phyloP scores from a whole-genome alignment of 2,113 vertebrate genomes.

The Geothlypis trichas region DNA sequence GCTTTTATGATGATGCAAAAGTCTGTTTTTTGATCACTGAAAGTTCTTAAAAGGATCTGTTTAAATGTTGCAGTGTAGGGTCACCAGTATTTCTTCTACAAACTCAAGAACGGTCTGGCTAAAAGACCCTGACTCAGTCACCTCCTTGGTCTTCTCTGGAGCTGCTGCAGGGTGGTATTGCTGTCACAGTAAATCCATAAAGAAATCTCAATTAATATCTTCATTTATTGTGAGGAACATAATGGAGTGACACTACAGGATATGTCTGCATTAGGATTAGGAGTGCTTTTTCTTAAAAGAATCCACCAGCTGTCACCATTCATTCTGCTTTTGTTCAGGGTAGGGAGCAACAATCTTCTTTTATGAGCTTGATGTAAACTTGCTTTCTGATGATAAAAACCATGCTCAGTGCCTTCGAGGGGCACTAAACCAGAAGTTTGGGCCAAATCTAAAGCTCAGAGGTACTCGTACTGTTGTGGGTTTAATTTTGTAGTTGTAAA shows the following conservation, averaged over 20 bases:
- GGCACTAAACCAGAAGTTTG: neutral
- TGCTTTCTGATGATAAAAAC: neutral
- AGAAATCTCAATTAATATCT: neutral
- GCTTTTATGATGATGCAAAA: neutral
- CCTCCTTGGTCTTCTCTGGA: neutral
- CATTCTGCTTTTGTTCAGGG: neutral
- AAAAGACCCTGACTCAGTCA: neutral
- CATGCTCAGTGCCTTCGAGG: neutral
- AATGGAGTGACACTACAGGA: neutral
- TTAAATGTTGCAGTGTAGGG: neutral
- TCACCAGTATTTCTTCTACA: neutral
- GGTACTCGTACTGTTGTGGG: neutral
- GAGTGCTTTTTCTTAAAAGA: accelerated
- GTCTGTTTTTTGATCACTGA: neutral
- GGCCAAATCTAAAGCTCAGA: neutral
- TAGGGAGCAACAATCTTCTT: neutral
- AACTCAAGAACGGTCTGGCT: neutral
- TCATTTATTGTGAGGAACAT: neutral
- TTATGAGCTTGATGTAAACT: neutral
- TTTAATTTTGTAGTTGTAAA: neutral
- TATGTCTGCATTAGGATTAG: neutral
- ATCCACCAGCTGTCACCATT: neutral
- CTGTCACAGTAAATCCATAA: neutral
- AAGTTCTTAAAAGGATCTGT: neutral
- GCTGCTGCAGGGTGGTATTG: neutral